Conservation (phyloP, 2,888 invertebrate genomes). For the Drosophila pegasa region DNA sequence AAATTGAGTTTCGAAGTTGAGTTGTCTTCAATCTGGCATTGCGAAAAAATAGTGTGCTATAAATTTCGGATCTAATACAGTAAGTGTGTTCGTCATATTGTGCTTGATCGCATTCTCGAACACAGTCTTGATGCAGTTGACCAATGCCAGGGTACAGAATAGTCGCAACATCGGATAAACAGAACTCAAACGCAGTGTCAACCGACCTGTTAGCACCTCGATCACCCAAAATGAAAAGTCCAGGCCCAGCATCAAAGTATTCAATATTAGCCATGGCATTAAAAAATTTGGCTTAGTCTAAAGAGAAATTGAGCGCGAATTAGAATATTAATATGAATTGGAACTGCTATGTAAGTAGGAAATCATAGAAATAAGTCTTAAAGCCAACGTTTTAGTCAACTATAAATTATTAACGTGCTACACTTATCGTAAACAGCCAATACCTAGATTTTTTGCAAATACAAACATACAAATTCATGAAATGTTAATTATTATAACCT, state of each 20-base stretch:
- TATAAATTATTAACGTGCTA: too few relatives aligned
- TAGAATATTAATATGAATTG: neutral
- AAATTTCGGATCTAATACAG: slow-evolving; percentile 17
- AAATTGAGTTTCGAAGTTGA: neutral
- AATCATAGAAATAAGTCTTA: too few relatives aligned
- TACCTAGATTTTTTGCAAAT: too few relatives aligned
- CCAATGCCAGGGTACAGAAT: slow-evolving; percentile 23
- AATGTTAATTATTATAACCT: too few relatives aligned
- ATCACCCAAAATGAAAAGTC: slow-evolving; percentile 26
- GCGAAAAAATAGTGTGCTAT: neutral
- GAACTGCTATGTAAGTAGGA: neutral
- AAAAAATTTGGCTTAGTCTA: slow-evolving; percentile 37
- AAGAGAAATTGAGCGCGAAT: neutral
- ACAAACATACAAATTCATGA: too few relatives aligned
- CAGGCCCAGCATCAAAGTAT: slow-evolving; percentile 1
- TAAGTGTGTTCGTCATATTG: slow-evolving; percentile 7
- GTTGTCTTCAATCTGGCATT: neutral
- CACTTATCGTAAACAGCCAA: too few relatives aligned
- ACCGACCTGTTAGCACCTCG: slow-evolving; percentile 15
- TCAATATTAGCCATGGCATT: slow-evolving; percentile 49
- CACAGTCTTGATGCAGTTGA: slow-evolving; percentile 36
- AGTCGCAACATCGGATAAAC: slow-evolving; percentile 24
- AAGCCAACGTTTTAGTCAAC: too few relatives aligned
- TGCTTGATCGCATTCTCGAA: slow-evolving; percentile 31
- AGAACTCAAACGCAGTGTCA: neutral